Conservation (phyloP, 1,140 invertebrate genomes). For the Phenacoccus solenopsis region DNA sequence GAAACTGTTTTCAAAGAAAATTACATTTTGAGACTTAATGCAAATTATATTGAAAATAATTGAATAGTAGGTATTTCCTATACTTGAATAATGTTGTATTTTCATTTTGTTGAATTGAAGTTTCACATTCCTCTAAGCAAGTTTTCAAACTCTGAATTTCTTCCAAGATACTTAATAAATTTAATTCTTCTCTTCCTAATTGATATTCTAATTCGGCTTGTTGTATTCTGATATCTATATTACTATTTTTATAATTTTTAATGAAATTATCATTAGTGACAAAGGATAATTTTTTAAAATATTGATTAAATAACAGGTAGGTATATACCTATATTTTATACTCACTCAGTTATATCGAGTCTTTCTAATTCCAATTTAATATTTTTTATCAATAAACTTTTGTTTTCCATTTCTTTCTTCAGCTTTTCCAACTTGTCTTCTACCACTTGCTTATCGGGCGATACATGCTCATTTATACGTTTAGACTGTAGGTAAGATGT, state of each 20-base stretch:
- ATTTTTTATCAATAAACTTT: conserved; percentile 57
- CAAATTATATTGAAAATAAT: too few relatives aligned
- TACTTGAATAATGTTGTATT: conserved; percentile 52
- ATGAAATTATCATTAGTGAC: too few relatives aligned
- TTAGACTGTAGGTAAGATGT: not conserved
- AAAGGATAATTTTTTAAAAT: too few relatives aligned
- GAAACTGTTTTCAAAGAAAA: too few relatives aligned
- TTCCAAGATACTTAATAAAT: conserved; percentile 66
- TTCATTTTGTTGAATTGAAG: conserved; percentile 35
- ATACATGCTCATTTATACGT: not conserved
- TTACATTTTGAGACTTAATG: too few relatives aligned
- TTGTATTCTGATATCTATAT: conserved; percentile 77
- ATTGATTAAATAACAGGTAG: too few relatives aligned
- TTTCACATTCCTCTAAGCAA: conserved; percentile 56
- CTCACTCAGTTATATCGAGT: conserved; percentile 67
- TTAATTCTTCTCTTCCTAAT: conserved; percentile 71
- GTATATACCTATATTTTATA: not conserved
- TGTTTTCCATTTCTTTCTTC: conserved; percentile 54
- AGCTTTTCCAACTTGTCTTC: conserved; percentile 53
- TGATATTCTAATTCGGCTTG: conserved; percentile 81
- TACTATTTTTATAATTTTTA: too few relatives aligned
- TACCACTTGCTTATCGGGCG: conserved; percentile 44
- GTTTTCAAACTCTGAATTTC: conserved; percentile 65
- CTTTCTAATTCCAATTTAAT: conserved; percentile 57
- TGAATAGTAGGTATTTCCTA: conserved; percentile 21